These are phyloP conservation scores for Gambusia yucatana DNA, from an alignment of 2,797 vertebrate species.

Conservation along the genomic window DNA sequence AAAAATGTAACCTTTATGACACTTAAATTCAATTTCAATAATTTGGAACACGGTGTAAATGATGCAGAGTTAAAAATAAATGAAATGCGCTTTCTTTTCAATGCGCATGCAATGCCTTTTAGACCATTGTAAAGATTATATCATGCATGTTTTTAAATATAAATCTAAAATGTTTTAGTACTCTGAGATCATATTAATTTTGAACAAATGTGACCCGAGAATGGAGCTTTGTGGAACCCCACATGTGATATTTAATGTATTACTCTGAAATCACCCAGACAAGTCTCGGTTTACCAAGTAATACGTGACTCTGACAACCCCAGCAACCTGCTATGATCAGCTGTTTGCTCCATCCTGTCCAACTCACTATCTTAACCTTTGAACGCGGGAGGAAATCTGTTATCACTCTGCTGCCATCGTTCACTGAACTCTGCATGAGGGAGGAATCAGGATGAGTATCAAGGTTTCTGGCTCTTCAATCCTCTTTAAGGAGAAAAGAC, in stretches of 20 bases:
- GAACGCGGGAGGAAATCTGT: conserved; percentile 22
- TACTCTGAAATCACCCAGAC: neutral
- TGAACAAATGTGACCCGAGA: neutral
- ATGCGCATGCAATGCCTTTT: neutral
- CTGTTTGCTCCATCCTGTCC: neutral
- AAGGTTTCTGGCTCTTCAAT: conserved; percentile 6
- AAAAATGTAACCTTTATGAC: too few species aligned
- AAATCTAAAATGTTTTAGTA: neutral
- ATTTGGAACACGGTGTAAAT: neutral
- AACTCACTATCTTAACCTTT: conserved; percentile 12
- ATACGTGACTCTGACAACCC: neutral
- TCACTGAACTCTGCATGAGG: conserved; percentile 19
- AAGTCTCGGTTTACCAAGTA: too few species aligned
- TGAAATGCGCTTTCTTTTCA: too few species aligned
- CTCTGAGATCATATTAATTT: neutral
- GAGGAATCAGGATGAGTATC: conserved; percentile 44
- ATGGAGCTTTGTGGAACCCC: neutral
- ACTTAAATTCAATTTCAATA: neutral
- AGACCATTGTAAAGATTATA: neutral
- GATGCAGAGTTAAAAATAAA: neutral
- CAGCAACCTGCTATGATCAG: neutral
- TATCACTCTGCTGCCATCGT: conserved; percentile 32
- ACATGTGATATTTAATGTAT: neutral
- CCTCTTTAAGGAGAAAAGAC: conserved; percentile 15
- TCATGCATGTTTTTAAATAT: neutral